Evolutionary conservation across 2,888 invertebrate species (phyloP), one percentile per base, ranked within the genome.

Genomic region (Disparrhopalites patrizii): DNA sequence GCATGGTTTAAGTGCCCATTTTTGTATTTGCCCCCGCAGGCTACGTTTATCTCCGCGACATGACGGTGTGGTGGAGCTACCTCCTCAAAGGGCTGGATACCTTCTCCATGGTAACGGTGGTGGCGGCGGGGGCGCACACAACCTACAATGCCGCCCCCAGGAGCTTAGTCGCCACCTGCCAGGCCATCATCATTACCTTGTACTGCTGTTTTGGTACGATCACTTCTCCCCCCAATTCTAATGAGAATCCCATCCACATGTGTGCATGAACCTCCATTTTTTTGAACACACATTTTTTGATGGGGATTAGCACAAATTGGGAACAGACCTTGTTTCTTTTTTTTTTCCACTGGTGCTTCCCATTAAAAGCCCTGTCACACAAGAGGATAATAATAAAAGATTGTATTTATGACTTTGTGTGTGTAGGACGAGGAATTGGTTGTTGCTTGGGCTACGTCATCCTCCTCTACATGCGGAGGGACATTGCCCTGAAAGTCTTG

Each of bases 31-130:
- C 18, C 57, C n/a, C 62, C 61, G 2, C 61, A 74, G 74, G 74
- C 13, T 74, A 74, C 61, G 74, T 73, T 27, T 74, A 74, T 62
- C 62, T 74, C 20, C 62, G 54, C 23, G 40, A 68, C 47, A 61
- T 70, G 15, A 66, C 63, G 4, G 64, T 69, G 15, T 68, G 67
- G 56, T 74, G 73, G 73, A 71, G 72, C 63, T 70, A 68, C 40
- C 57, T 73, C 3, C 58, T 74, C 50, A 69, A 69, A 36, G 74
- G 70, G 23, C 66, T 74, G 73, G 74, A 74, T 56, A 72, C 71
- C n/a, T 74, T 74, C 65, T 74, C 74, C 38, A 67, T 73, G 54
- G 57, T 73, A n/a, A 69, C 70, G 66, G 72, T 74, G 23, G 71
- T 70, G 73, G 67, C 73, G 52, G 67, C 72, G 40, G 70, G 72